A percentile compares a stretch with the other conserved stretches of the same genome.
These are phyloP conservation scores for Drosophila lacteicornis DNA, from an alignment of 1,140 invertebrate genomes.

Conservation along the genomic window DNA sequence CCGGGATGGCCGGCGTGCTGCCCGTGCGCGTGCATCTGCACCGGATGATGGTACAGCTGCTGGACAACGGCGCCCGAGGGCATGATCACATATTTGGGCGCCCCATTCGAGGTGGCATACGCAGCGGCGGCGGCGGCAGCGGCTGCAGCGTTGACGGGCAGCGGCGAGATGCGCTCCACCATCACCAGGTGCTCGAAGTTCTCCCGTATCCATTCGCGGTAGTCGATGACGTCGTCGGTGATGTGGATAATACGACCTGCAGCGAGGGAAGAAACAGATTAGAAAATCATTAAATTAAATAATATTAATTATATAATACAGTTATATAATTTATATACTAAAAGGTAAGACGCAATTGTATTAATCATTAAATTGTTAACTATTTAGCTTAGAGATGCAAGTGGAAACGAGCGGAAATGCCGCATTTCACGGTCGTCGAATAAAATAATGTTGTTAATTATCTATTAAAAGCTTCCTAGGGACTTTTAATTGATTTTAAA, in stretches of 20 bases:
- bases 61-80: slow-evolving; percentile 62
- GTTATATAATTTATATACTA: background rate
- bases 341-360: background rate
- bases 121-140: slow-evolving; percentile 38
- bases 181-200: slow-evolving; percentile 84
- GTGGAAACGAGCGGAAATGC: no score
- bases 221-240: slow-evolving; percentile 97
- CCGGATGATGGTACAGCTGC: slow-evolving; percentile 72
- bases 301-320: no score
- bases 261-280: background rate
- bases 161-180: slow-evolving; percentile 67
- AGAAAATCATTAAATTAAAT: no score
- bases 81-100: slow-evolving; percentile 71
- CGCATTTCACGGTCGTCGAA: no score
- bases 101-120: slow-evolving; percentile 59
- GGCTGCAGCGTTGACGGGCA: slow-evolving; percentile 43
- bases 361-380: background rate
- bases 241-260: slow-evolving; percentile 94
- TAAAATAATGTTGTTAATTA: no score
- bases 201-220: slow-evolving; percentile 91
- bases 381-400: background rate
- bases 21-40: slow-evolving; percentile 40
- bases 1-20: slow-evolving; percentile 42
- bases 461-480: no score
- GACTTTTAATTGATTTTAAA: no score